Evolutionary conservation across 2,888 invertebrate species (phyloP), one percentile per base, ranked within the genome.

Genomic region (Gnatocerus cornutus): DNA sequence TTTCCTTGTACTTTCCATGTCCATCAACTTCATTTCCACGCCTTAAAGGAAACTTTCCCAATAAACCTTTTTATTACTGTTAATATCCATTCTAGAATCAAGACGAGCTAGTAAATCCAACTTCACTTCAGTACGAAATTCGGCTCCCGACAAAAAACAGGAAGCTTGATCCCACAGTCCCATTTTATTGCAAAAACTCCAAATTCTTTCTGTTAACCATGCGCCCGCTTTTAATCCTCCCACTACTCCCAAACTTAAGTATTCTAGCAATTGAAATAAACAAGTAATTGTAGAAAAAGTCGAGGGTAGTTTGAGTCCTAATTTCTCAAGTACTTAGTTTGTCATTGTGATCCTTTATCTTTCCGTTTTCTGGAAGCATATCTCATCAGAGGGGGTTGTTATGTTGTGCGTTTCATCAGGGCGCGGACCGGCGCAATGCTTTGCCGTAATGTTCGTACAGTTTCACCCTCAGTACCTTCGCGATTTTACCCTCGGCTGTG

Each of bases 311-410:
- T 39, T 55, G 59, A 70, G 65, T 61, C 67, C 68, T 75, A 75
- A 75, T 75, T 73, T 71, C 72, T 73, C 70, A 69, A 73, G 71
- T 69, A 75, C 75, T 75, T 75, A 75, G 72, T 74, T 73, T 73
- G 73, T 73, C 73, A 72, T 74, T 71, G 68, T 71, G 75, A 75
- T 73, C 70, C 65, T 72, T 73, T 72, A 75, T 75, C 75, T 73
- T 73, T 72, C 72, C 73, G 75, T 73, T 74, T 73, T 71, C 73
- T 70, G 68, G 66, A 61, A 69, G 71, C 67, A 73, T 73, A 75
- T 71, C 73, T 74, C 74, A 73, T 73, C 73, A 73, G 71, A 64
- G 73, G 64, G 56, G 62, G 63, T 67, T 71, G 72, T 72, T 73
- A 74, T 74, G 72, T 72, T 74, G 72, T 69, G 71, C 65, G 68